Percentiles rank a stretch among this genome's conserved stretches.
Conservation (phyloP, 2,113 vertebrate species). For the Mola mola region DNA sequence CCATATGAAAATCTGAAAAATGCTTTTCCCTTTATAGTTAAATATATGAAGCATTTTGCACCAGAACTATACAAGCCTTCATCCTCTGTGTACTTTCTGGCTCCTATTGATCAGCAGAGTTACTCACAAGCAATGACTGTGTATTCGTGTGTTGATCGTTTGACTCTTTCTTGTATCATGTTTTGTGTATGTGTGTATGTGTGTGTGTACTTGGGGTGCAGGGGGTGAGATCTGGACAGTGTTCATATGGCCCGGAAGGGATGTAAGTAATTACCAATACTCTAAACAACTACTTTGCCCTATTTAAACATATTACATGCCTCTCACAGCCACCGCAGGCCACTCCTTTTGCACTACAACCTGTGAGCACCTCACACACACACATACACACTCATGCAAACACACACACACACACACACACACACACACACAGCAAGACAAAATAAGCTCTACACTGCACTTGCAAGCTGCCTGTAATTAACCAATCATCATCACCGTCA, state of each 20-base stretch:
- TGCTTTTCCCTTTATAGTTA: background rate
- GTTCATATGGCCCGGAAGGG: conserved; percentile 81
- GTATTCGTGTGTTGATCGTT: conserved; percentile 21
- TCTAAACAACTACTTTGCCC: conserved; percentile 85
- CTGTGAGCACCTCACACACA: conserved; percentile 67
- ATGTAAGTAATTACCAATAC: conserved; percentile 87
- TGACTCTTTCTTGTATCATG: conserved; percentile 21
- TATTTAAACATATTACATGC: conserved; percentile 84
- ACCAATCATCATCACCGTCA: conserved; percentile 78
- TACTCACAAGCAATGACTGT: conserved; percentile 35
- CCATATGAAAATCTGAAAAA: background rate
- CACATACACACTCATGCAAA: conserved; percentile 20
- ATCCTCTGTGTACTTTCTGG: conserved; percentile 12
- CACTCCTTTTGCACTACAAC: conserved; percentile 62
- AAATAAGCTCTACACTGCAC: conserved; percentile 48
- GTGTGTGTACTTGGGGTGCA: conserved; percentile 40
- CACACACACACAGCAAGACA: conserved; percentile 5
- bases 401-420: conserved; percentile 12
- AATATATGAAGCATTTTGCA: background rate
- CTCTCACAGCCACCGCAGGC: conserved; percentile 66
- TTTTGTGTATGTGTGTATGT: conserved; percentile 18
- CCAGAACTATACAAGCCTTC: background rate
- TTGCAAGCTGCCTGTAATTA: conserved; percentile 81
- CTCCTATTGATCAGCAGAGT: conserved; percentile 55
- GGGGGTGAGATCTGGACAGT: conserved; percentile 80